Evolutionary conservation across 2,113 vertebrate genomes (phyloP).

Genomic region (Pleuronectes platessa): DNA sequence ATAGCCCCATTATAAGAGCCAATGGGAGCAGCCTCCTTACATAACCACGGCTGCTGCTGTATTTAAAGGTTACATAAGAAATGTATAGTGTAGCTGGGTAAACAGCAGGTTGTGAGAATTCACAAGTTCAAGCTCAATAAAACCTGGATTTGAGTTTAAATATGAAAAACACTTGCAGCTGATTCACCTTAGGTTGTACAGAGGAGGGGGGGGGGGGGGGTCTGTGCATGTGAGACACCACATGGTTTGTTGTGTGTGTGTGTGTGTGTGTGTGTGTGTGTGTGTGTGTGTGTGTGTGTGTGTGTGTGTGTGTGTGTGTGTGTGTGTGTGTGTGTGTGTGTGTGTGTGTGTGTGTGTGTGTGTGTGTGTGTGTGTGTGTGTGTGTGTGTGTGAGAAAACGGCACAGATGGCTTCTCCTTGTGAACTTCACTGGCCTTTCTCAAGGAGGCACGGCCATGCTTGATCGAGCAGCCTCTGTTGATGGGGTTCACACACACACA

Average conservation of each 20-base stretch:
- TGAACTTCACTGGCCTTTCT: conserved; percentile 16
- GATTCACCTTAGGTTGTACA: neutral
- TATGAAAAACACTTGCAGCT: neutral
- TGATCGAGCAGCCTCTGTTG: conserved; percentile 34
- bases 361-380: neutral
- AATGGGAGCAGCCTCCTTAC: conserved; percentile 63
- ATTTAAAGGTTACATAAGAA: conserved; percentile 67
- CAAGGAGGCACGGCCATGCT: conserved; percentile 27
- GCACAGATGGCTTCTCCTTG: conserved; percentile 29
- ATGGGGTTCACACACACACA: conserved; percentile 26
- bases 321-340: neutral
- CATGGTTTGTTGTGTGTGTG: conserved; percentile 7
- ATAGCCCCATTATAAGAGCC: conserved; percentile 48
- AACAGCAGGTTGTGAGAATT: neutral
- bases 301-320: neutral
- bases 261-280: neutral
- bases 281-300: neutral
- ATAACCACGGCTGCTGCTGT: conserved; percentile 48
- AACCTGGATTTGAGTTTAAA: too few relatives aligned
- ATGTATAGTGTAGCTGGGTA: conserved; percentile 14
- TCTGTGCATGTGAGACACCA: conserved; percentile 1
- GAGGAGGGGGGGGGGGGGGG: neutral
- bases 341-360: neutral
- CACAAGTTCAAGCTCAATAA: neutral
- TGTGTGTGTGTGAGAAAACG: neutral